phyloP scores from a whole-genome alignment of 2,797 vertebrate species.

The Lophius americanus region DNA sequence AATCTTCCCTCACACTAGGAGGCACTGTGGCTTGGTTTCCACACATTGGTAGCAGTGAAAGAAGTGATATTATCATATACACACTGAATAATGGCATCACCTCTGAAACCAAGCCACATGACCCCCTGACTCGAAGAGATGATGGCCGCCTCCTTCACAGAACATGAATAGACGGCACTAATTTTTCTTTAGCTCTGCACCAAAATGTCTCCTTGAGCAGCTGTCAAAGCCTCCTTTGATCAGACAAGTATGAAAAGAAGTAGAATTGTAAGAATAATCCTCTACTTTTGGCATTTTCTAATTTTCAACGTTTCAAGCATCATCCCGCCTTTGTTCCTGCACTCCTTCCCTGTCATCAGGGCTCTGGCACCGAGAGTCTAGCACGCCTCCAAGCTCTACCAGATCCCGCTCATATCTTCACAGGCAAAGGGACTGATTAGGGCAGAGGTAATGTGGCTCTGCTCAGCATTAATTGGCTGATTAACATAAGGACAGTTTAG shows the following conservation, averaged over 20 bases:
- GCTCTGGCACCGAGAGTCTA: neutral
- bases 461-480: conserved; percentile 81
- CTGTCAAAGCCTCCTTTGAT: conserved; percentile 40
- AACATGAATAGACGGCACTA: conserved; percentile 41
- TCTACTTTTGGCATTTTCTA: conserved; percentile 3
- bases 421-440: conserved; percentile 69
- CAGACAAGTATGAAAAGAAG: conserved; percentile 20
- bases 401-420: conserved; percentile 46
- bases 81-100: conserved; percentile 43
- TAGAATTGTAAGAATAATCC: conserved; percentile 21
- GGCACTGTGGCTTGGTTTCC: conserved; percentile 41
- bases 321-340: conserved; percentile 10
- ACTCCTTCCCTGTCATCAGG: neutral
- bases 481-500: conserved; percentile 83
- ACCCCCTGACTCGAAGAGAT: conserved; percentile 12
- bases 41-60: conserved; percentile 42
- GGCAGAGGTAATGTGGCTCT: conserved; percentile 68
- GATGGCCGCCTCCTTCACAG: conserved; percentile 17
- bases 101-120: conserved; percentile 30
- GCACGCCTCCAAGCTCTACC: conserved; percentile 30
- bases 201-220: conserved; percentile 30
- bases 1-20: conserved; percentile 63
- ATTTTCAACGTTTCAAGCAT: conserved; percentile 1
- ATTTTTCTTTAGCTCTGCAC: conserved; percentile 48
- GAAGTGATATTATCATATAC: conserved; percentile 46